A percentile compares a stretch with the other conserved stretches of the same genome.
These are phyloP conservation scores for Corynorhinus townsendii DNA, from an alignment of 2,113 vertebrate species.

Conservation along the genomic window DNA sequence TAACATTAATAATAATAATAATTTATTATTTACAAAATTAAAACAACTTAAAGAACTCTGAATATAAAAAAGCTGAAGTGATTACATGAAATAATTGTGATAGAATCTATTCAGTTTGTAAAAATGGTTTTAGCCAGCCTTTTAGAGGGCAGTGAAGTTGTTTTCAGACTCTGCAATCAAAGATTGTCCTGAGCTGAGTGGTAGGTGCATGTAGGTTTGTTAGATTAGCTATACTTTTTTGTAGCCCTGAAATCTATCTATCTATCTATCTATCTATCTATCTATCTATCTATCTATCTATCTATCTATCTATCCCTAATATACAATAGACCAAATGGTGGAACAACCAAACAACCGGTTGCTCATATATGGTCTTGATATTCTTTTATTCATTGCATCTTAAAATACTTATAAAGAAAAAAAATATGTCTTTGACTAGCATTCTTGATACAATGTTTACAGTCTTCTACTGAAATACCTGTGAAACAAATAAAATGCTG, in stretches of 20 bases:
- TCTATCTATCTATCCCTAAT: no score
- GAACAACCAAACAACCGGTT: no score
- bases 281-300: no score
- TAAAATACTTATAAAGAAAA: no score
- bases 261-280: no score
- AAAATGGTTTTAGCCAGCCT: background rate
- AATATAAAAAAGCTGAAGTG: background rate
- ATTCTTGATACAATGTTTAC: background rate
- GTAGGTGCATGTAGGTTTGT: no score
- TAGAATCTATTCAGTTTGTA: background rate
- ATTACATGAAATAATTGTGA: background rate
- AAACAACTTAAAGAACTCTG: background rate
- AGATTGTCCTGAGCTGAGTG: background rate
- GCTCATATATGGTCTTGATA: no score
- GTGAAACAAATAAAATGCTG: background rate
- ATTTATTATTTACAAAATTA: background rate
- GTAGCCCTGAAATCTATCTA: no score
- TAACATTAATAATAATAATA: background rate
- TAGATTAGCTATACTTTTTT: no score
- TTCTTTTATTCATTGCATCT: no score
- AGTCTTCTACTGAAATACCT: background rate
- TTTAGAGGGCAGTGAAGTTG: background rate
- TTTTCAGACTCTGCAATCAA: background rate
- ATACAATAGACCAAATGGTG: no score
- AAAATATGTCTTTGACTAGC: no score